phyloP scores from a whole-genome alignment of 2,113 vertebrate genomes.

The Pseudolaguvia tuberculata region DNA sequence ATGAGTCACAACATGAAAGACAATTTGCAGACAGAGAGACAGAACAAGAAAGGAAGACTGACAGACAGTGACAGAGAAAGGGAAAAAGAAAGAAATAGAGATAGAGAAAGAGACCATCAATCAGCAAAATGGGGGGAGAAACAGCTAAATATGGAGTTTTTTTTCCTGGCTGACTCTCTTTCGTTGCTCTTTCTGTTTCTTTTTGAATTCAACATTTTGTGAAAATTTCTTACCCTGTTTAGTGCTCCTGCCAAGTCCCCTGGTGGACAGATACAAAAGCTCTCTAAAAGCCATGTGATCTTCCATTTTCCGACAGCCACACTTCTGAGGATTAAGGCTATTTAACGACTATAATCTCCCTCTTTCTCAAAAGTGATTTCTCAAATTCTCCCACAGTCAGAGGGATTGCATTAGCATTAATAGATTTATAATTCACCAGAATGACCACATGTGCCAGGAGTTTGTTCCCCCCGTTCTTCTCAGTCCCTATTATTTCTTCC shows the following conservation, averaged over 20 bases:
- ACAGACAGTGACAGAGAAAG: conserved; percentile 52
- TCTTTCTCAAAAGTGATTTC: conserved; percentile 77
- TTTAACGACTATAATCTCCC: conserved; percentile 92
- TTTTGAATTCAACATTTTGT: conserved; percentile 82
- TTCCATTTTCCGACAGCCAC: conserved; percentile 82
- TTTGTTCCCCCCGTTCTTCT: conserved; percentile 50
- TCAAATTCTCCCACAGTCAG: conserved; percentile 70
- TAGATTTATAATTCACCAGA: conserved; percentile 68
- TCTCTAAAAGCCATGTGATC: conserved; percentile 81
- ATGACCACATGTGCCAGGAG: conserved; percentile 60
- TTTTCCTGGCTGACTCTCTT: conserved; percentile 38
- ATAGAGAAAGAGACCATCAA: conserved; percentile 54
- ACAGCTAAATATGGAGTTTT: conserved; percentile 52
- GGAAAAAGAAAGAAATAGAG: conserved; percentile 51
- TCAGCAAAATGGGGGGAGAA: conserved; percentile 47
- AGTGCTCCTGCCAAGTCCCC: conserved; percentile 77
- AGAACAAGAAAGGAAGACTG: conserved; percentile 51
- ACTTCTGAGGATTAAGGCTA: conserved; percentile 88
- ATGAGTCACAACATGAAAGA: conserved; percentile 71
- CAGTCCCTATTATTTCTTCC: conserved; percentile 42
- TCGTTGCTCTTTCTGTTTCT: conserved; percentile 62
- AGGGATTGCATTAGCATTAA: conserved; percentile 70
- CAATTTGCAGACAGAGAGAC: conserved; percentile 43
- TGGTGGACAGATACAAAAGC: conserved; percentile 74
- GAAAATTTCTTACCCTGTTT: conserved; percentile 75